phyloP scores from a whole-genome alignment of 2,113 vertebrate genomes.

The Petroica traversi region DNA sequence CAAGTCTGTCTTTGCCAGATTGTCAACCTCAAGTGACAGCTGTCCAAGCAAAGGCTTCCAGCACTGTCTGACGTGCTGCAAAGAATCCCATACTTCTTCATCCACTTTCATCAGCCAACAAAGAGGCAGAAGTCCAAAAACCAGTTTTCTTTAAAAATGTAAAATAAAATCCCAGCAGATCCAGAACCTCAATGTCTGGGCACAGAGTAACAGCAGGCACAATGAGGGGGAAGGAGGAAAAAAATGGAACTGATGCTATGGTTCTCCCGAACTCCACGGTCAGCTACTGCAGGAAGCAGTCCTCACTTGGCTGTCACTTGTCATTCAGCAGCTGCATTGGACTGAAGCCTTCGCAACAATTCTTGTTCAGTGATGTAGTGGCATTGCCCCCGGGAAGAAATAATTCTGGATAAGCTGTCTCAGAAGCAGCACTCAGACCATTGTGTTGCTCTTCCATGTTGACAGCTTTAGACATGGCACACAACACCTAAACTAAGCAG shows the following conservation, averaged over 20 bases:
- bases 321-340: not conserved
- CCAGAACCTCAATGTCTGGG: not conserved
- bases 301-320: rapidly evolving
- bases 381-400: not conserved
- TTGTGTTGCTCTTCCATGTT: not conserved
- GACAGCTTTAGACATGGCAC: not conserved
- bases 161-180: not conserved
- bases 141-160: not conserved
- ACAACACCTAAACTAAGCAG: not conserved
- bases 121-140: not conserved
- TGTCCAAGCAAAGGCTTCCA: constrained; percentile 40
- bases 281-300: not conserved
- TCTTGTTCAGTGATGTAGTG: not conserved
- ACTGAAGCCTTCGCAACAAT: not conserved
- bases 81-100: not conserved
- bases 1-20: constrained; percentile 50
- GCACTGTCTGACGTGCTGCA: not conserved
- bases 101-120: not conserved
- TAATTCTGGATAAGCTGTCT: not conserved
- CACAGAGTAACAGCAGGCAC: not conserved
- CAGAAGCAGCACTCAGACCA: not conserved
- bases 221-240: not conserved
- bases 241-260: not conserved
- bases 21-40: constrained; percentile 53
- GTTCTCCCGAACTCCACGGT: not conserved